Base-by-base conservation (phyloP, 92 coral and sea anemone genomes). In the Epizoanthus fatuus region DNA sequence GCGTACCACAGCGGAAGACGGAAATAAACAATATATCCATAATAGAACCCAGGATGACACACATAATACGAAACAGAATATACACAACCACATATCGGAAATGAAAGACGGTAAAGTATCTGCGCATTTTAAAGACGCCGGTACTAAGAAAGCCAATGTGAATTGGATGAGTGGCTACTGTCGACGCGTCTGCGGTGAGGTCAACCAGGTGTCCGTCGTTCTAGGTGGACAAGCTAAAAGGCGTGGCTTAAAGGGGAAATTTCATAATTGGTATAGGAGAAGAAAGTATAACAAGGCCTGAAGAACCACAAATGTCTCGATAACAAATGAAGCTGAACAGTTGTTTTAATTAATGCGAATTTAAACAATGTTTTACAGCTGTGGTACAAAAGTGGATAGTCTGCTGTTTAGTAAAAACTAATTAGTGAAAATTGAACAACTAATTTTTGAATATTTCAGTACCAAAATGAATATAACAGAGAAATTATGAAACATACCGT, bases 201-300 rank as follows among this genome's bases (percentile, higher is more conserved):
- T 56, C 45, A 15, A 75, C 35, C 64, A 56, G 38, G 14, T 75
- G 38, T 55, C 51, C 5, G 81, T 75, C n/a, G 67, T 57, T 55
- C 14, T 75, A 3, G 54, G 49, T 1, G 53, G 15, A 8, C 8
- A 9, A 35, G 81, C 67, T 32, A 75, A 75, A 14, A 75, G 25
- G 63, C 64, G 64, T 20, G 35, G 37, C 8, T 14, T 75, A 9
- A 56, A 56, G 64, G 25, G 17, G 47, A 3, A 3, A 3, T 37
- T 75, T 16, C 25, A 5, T 25, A 5, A 55, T 55, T 51, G 16
- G 11, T 6, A 5, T 17, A 53, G 58, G 40, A 52, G 25, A 16
- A 53, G 13, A 16, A 75, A 75, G 15, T 32, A 38, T 35, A 7
- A 32, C 6, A 12, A 17, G 14, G 14, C 53, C 0, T 49, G 11